Percentiles rank a stretch among this genome's conserved stretches.
Evolutionary conservation across 1,140 invertebrate species (phyloP).

Genomic region (Pseudomyrmex concolor): DNA sequence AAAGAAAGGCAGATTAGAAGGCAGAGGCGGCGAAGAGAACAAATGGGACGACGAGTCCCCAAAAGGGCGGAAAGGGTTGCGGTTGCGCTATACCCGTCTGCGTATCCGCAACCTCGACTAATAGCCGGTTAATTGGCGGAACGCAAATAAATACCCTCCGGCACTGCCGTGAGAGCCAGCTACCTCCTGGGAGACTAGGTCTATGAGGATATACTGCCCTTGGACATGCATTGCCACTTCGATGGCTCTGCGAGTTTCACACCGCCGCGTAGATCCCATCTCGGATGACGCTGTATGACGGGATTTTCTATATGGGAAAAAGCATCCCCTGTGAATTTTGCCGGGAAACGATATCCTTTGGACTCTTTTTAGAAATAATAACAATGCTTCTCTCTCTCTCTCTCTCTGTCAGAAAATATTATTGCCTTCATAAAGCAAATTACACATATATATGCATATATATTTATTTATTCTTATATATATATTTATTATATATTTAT

Average conservation of each 20-base stretch:
- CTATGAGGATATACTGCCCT: conserved; percentile 83
- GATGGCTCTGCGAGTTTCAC: conserved; percentile 63
- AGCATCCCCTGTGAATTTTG: background rate
- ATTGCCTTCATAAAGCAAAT: background rate
- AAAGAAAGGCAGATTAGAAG: conserved; percentile 39
- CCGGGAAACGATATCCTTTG: background rate
- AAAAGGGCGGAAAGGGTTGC: conserved; percentile 28
- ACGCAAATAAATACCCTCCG: conserved; percentile 85
- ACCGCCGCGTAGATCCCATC: background rate
- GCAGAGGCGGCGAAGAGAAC: background rate
- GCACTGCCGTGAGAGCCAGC: conserved; percentile 72
- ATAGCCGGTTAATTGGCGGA: conserved; percentile 83
- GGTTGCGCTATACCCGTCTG: background rate
- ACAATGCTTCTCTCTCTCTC: background rate
- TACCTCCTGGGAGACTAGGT: conserved; percentile 73
- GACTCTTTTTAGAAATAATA: background rate
- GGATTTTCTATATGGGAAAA: background rate
- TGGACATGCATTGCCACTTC: conserved; percentile 82
- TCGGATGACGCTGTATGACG: background rate
- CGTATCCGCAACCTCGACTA: conserved; percentile 78
- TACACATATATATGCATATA: background rate
- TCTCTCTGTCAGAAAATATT: background rate
- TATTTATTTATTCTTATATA: too few species aligned
- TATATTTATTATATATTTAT: too few species aligned
- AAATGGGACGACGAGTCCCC: conserved; percentile 16